phyloP scores from a whole-genome alignment of 92 coral and sea anemone species.

The Porites evermanni region DNA sequence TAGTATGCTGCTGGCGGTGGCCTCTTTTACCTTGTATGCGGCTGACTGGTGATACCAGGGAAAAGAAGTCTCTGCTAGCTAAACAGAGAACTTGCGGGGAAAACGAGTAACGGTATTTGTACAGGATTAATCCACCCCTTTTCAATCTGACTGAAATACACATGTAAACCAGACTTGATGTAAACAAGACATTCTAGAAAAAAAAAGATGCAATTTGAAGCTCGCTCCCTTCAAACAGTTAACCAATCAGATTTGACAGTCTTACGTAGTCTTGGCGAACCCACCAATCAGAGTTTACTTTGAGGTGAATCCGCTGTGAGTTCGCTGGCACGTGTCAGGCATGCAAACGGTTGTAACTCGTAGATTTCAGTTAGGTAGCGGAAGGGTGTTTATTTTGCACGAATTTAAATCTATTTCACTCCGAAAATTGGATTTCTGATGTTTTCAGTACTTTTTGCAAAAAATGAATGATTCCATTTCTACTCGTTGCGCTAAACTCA shows the following conservation, averaged over 20 bases:
- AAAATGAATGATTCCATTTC: conserved; percentile 80
- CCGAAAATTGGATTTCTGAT: conserved; percentile 7
- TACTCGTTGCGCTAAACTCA: conserved; percentile 84
- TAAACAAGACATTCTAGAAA: background rate
- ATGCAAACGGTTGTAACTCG: conserved; percentile 31
- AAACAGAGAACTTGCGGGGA: too few relatives aligned
- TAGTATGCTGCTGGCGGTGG: too few relatives aligned
- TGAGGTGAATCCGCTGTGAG: conserved; percentile 14
- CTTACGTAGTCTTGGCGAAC: background rate
- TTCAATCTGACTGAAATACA: background rate
- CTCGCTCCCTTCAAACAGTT: conserved; percentile 25
- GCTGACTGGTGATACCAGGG: too few relatives aligned
- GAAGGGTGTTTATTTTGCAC: background rate
- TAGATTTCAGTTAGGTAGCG: background rate
- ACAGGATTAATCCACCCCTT: too few relatives aligned
- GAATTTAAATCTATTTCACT: background rate
- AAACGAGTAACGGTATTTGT: too few relatives aligned
- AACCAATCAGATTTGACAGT: conserved; percentile 30
- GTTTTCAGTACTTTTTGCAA: background rate
- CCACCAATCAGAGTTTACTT: conserved; percentile 30
- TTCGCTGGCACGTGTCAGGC: conserved; percentile 14
- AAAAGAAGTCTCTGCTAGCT: too few relatives aligned
- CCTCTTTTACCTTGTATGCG: too few relatives aligned
- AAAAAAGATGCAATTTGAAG: conserved; percentile 13
- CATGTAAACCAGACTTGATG: background rate